phyloP scores from a whole-genome alignment of 23 tunicate genomes.

The Clavelina lepadiformis region DNA sequence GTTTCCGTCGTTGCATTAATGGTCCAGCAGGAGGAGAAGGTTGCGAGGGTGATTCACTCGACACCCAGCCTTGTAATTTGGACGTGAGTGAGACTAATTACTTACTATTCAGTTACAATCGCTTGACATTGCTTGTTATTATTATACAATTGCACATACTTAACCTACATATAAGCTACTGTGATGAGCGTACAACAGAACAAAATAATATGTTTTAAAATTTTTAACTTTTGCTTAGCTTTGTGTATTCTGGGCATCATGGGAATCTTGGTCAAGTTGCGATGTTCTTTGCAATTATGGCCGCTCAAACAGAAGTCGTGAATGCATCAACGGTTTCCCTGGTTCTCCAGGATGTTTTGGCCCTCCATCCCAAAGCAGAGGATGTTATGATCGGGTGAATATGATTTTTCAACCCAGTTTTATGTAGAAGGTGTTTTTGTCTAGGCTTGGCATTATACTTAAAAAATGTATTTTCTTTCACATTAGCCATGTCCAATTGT shows the following conservation, averaged over 20 bases:
- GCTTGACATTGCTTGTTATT: too few relatives aligned
- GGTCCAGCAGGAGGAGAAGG: slow-evolving; percentile 30
- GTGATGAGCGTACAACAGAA: too few relatives aligned
- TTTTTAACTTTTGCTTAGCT: slow-evolving; percentile 6
- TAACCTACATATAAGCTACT: too few relatives aligned
- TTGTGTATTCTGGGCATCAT: slow-evolving; percentile 44
- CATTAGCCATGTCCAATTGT: slow-evolving; percentile 33
- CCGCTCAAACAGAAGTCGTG: slow-evolving; percentile 7
- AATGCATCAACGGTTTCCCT: slow-evolving; percentile 24
- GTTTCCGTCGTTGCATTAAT: slow-evolving; percentile 49
- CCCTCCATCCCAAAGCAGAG: not conserved
- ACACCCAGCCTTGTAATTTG: slow-evolving; percentile 1
- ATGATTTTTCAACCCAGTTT: not conserved
- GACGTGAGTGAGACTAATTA: not conserved
- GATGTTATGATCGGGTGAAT: not conserved
- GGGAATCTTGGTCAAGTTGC: slow-evolving; percentile 58
- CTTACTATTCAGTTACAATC: not conserved
- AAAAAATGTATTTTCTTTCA: not conserved
- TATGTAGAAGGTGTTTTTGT: not conserved
- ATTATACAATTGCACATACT: too few relatives aligned
- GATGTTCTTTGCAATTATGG: slow-evolving; percentile 29
- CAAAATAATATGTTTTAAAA: not conserved
- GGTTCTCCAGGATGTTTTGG: slow-evolving; percentile 6
- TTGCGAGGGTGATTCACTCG: slow-evolving; percentile 32
- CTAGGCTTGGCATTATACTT: not conserved